Conservation (phyloP, 2,797 vertebrate species). For the Schizopygopsis pylzovi region DNA sequence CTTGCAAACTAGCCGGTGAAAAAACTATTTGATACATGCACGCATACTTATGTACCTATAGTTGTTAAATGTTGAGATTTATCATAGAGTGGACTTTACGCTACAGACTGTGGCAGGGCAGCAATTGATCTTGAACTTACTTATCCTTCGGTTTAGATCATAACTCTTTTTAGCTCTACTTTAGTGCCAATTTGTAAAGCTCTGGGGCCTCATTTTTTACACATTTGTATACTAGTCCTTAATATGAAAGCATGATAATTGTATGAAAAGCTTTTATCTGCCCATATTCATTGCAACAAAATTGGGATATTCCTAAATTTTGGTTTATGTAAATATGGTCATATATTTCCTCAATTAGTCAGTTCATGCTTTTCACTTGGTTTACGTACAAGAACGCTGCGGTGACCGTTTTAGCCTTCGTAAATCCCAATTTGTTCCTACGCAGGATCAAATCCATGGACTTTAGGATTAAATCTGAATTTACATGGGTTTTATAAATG, state of each 20-base stretch:
- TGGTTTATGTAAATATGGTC: neutral
- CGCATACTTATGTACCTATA: slow-evolving; percentile 42
- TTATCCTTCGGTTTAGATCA: slow-evolving; percentile 28
- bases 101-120: slow-evolving; percentile 19
- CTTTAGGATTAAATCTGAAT: slow-evolving; percentile 12
- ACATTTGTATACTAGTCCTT: neutral
- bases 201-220: slow-evolving; percentile 24
- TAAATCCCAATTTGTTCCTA: slow-evolving; percentile 4
- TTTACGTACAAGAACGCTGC: neutral
- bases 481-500: slow-evolving; percentile 25
- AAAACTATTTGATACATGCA: neutral
- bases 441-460: slow-evolving; percentile 8
- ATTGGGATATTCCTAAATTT: neutral
- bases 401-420: neutral
- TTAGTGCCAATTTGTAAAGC: slow-evolving; percentile 18
- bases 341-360: neutral
- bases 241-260: neutral
- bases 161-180: slow-evolving; percentile 19
- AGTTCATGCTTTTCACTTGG: neutral
- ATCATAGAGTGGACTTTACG: slow-evolving; percentile 33
- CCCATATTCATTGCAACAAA: neutral
- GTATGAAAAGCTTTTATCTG: neutral
- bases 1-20: slow-evolving; percentile 12
- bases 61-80: slow-evolving; percentile 21
- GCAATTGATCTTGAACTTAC: slow-evolving; percentile 21